A percentile compares a stretch with the other conserved stretches of the same genome.
Evolutionary conservation across 2,797 vertebrate species (phyloP).

Genomic region (Acanthiza pusilla): DNA sequence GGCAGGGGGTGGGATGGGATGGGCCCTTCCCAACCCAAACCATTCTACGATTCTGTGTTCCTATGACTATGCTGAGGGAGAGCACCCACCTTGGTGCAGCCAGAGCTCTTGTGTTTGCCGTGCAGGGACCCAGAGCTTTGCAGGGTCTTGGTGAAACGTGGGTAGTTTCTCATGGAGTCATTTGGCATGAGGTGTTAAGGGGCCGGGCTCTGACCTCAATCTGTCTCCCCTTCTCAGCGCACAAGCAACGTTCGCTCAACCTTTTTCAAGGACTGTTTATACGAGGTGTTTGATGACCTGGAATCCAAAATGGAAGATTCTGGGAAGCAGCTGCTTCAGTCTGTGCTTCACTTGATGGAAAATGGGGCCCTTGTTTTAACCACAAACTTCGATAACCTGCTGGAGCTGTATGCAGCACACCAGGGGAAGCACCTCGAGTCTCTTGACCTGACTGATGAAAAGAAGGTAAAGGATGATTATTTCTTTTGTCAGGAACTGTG

Average conservation of each 20-base stretch:
- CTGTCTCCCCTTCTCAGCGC: slow-evolving; percentile 74
- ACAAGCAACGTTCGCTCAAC: slow-evolving; percentile 93
- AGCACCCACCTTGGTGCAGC: no score
- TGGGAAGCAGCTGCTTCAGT: slow-evolving; percentile 90
- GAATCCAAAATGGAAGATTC: slow-evolving; percentile 95
- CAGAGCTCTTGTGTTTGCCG: background rate
- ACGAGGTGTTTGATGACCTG: slow-evolving; percentile 94
- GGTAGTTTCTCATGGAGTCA: rapidly evolving
- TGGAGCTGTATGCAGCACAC: slow-evolving; percentile 92
- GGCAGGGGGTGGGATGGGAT: background rate
- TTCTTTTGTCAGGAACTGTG: background rate
- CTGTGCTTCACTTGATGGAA: slow-evolving; percentile 93
- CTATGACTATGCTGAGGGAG: background rate
- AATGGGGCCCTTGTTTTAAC: slow-evolving; percentile 91
- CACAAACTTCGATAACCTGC: slow-evolving; percentile 94
- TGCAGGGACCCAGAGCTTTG: background rate
- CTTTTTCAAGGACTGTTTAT: slow-evolving; percentile 97
- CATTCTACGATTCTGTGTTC: background rate
- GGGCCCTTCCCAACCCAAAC: background rate
- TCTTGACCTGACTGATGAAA: slow-evolving; percentile 93
- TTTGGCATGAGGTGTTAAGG: rapidly evolving
- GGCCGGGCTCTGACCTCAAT: background rate
- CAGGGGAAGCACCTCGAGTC: slow-evolving; percentile 93
- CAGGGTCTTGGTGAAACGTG: rapidly evolving
- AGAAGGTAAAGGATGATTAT: slow-evolving; percentile 76